A percentile compares a stretch with the other conserved stretches of the same genome.
Evolutionary conservation across 2,888 invertebrate species (phyloP).

Genomic region (Malacosoma neustria): DNA sequence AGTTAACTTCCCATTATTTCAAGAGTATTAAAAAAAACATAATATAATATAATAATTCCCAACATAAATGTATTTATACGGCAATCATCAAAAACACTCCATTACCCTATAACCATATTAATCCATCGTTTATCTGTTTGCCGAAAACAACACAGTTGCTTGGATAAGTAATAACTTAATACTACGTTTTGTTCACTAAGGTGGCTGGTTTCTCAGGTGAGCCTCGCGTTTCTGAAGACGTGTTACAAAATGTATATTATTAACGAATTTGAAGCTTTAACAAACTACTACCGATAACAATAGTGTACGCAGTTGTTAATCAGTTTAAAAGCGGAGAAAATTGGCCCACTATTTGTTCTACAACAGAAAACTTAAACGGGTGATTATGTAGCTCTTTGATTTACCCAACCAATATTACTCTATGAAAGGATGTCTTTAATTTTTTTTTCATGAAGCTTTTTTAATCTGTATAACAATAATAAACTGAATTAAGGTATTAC

Average conservation of each 20-base stretch:
- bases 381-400: not conserved
- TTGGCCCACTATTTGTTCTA: not conserved
- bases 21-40: not conserved
- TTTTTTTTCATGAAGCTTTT: no score
- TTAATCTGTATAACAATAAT: no score
- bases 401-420: no score
- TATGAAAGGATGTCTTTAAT: no score
- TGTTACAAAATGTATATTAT: slow-evolving; percentile 57
- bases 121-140: slow-evolving; percentile 36
- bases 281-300: slow-evolving; percentile 45
- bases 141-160: slow-evolving; percentile 44
- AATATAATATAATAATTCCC: not conserved
- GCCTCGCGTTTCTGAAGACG: slow-evolving; percentile 25
- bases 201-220: slow-evolving; percentile 65
- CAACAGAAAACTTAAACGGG: not conserved
- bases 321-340: not conserved
- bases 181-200: slow-evolving; percentile 48
- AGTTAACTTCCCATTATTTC: no score
- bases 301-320: slow-evolving; percentile 11
- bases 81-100: slow-evolving; percentile 29
- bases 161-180: slow-evolving; percentile 73
- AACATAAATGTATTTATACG: slow-evolving; percentile 7
- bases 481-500: no score
- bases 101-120: slow-evolving; percentile 10
- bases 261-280: slow-evolving; percentile 34